Base-by-base conservation (phyloP, 2,113 vertebrate species). In the Sylvicapra grimmia region DNA sequence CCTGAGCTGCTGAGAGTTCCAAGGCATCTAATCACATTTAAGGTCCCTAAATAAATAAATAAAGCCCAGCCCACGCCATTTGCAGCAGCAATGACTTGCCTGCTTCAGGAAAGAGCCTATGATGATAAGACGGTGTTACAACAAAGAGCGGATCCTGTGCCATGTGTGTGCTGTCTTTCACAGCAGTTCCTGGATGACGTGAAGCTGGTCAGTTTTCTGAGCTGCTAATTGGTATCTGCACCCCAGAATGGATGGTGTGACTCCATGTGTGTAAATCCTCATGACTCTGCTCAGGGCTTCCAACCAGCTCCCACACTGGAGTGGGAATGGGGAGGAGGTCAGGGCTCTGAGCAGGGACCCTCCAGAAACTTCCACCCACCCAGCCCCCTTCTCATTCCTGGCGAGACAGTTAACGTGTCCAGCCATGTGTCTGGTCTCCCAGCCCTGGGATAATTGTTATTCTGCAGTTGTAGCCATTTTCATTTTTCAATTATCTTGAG, bases 401-500 rank as follows among this genome's bases (percentile, higher is more conserved):
- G 6, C 1, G 0, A 84, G 82, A 91, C 7, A 36, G 8, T 40
- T 63, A 44, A 33, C 0, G 1, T 63, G 33, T 96, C 94, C 89
- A 95, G 87, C 96, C 4, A 0, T 5, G 53, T 36, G 1, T 58
- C 56, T 59, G 56, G n/a, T 53, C 80, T 68, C 75, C 75, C 27
- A 8, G 84, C 90, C 82, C n/a, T 29, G 23, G 33, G 29, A 59
- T 96, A 49, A 94, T 96, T 98, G 79, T 96, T 97, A 95, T 97
- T 98, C 93, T 89, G 88, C 63, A 54, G 59, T 47, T 94, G 65
- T 92, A 94, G 86, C 14, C 19, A 4, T 96, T 98, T 97, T 77
- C 44, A 97, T 77, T 97, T 98, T 94, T 96, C 93, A 97, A 27
- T 97, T 98, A 96, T 96, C 96, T 97, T 44, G 27, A 95, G 86